Evolutionary conservation across 2,113 vertebrate species (phyloP), one percentile per base, ranked within the genome.

Genomic region (Ceratotherium simum): DNA sequence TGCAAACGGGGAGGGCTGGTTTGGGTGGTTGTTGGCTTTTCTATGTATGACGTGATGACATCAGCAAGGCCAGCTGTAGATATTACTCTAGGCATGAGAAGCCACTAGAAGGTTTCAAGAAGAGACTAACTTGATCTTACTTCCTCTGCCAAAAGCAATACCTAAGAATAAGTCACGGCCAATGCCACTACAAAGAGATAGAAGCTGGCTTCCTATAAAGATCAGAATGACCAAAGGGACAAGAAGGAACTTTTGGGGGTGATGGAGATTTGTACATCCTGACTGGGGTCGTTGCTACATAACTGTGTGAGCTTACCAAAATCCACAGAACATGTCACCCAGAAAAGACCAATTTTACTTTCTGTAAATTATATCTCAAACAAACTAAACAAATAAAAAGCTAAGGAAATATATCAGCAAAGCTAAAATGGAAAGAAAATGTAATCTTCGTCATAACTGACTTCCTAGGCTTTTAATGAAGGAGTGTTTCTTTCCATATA

Each of bases 11-110:
- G 27, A 85, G 36, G 1, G 39, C 9, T 6, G 39, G 27, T 6
- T 5, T 58, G 33, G 42, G 31, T 20, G 3, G 20, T 29, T 20
- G 27, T 70, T 16, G 16, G 21, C 62, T 33, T 25, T 36, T 21
- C 0, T 51, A 25, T n/a, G 42, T 18, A 13, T 17, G 5, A 8
- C 0, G 20, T 54, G 65, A 27, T 0, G 14, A 64, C 33, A 16
- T 25, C 64, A 64, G 70, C 46, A 51, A 70, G 56, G 23, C n/a
- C 4, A 3, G 8, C 3, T 6, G n/a, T 29, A 29, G 27, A 27
- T 5, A 33, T 17, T 25, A 39, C 13, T 76, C 69, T 12, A 42
- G 62, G 42, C 64, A 27, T 0, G 1, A 48, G 25, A 73, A 82
- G 85, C 51, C 85, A 23, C 29, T 13, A 0, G 27, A 42, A 6